Percentiles rank a stretch among this genome's conserved stretches.
phyloP scores from a whole-genome alignment of 1,140 invertebrate species.

The Anthonomus grandis region DNA sequence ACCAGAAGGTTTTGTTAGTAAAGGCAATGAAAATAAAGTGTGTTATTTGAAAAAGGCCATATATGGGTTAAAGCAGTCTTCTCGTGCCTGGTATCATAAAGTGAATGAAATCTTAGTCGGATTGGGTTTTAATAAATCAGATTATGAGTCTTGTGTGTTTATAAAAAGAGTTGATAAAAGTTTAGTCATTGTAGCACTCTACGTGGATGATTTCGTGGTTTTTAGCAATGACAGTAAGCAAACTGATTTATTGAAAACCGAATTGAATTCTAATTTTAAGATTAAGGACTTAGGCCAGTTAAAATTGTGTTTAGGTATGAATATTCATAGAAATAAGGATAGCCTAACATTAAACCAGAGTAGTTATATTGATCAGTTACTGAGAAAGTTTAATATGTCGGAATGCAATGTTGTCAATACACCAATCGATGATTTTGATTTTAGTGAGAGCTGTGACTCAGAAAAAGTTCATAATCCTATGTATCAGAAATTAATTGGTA shows the following conservation, averaged over 20 bases:
- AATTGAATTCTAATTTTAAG: conserved; percentile 31
- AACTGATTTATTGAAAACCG: conserved; percentile 22
- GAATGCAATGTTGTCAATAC: conserved; percentile 28
- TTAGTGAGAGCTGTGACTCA: background rate
- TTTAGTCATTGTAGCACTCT: conserved; percentile 34
- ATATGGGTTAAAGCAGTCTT: conserved; percentile 47
- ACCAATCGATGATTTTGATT: conserved; percentile 32
- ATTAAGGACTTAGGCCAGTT: conserved; percentile 36
- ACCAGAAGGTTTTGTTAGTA: conserved; percentile 29
- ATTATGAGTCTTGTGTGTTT: conserved; percentile 43
- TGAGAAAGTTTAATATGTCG: conserved; percentile 24
- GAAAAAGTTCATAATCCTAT: conserved; percentile 12
- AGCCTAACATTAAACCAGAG: conserved; percentile 25
- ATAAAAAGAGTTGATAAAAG: conserved; percentile 28
- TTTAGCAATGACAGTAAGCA: conserved; percentile 20
- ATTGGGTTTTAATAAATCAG: conserved; percentile 37
- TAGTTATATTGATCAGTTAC: conserved; percentile 31
- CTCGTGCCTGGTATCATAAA: conserved; percentile 37
- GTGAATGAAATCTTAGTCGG: conserved; percentile 31
- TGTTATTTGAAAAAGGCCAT: conserved; percentile 45
- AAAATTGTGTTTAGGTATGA: conserved; percentile 36
- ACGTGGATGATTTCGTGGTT: conserved; percentile 15
- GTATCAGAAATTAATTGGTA: conserved; percentile 48
- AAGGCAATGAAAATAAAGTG: conserved; percentile 38
- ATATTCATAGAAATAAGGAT: conserved; percentile 16